Conservation (phyloP, 1,140 invertebrate genomes). For the Eubasilissa regina region DNA sequence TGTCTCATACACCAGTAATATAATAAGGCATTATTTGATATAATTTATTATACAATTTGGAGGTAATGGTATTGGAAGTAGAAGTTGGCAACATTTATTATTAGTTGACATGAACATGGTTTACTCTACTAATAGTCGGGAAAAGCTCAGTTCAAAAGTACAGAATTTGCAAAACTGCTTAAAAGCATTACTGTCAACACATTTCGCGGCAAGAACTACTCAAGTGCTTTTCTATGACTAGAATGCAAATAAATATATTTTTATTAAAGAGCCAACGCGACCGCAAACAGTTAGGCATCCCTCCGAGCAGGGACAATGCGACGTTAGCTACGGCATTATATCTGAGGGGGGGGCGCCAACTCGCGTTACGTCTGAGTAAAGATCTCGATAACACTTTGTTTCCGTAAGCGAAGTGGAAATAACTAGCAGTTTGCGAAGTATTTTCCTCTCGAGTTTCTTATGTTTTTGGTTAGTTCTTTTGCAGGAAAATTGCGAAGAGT, state of each 20-base stretch:
- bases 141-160: too few species aligned
- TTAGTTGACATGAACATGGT: too few species aligned
- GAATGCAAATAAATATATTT: not conserved
- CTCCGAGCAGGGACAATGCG: not conserved
- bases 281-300: slow-evolving; percentile 13
- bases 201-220: not conserved
- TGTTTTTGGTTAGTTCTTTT: slow-evolving; percentile 5
- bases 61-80: too few species aligned
- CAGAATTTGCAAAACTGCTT: too few species aligned
- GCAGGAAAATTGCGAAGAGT: not conserved
- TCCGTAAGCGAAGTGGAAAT: slow-evolving; percentile 49
- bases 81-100: too few species aligned
- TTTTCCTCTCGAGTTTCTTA: not conserved
- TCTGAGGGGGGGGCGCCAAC: slow-evolving; percentile 7
- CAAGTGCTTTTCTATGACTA: not conserved
- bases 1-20: too few species aligned
- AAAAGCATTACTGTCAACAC: not conserved
- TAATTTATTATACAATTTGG: too few species aligned
- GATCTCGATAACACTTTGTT: slow-evolving; percentile 49
- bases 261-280: not conserved
- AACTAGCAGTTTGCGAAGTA: slow-evolving; percentile 22
- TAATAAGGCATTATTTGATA: too few species aligned
- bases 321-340: slow-evolving; percentile 18
- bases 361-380: slow-evolving; percentile 42
- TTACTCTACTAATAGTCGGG: too few species aligned